phyloP scores from a whole-genome alignment of 2,888 invertebrate genomes.

The Apomyelois bistriatella region DNA sequence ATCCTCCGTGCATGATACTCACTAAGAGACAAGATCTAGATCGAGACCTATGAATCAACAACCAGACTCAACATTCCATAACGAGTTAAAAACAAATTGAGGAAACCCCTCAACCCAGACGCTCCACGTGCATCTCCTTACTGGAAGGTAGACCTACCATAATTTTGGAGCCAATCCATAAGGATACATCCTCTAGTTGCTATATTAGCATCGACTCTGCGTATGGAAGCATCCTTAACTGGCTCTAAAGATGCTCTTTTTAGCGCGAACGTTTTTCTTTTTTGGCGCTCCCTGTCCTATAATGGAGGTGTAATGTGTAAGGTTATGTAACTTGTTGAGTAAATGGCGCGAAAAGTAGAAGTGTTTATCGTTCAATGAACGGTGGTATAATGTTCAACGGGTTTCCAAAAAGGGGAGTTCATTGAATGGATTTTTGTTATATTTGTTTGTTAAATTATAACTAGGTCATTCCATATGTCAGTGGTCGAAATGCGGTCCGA shows the following conservation, averaged over 20 bases:
- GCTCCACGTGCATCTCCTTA: conserved; percentile 67
- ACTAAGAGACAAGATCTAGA: background rate
- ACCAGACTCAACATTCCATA: conserved; percentile 9
- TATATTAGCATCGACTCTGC: conserved; percentile 30
- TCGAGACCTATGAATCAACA: conserved; percentile 3
- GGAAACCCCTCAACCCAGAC: conserved; percentile 40
- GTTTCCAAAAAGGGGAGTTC: no score
- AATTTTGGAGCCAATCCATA: conserved; percentile 71
- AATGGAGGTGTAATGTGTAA: conserved; percentile 38
- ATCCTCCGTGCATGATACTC: no score
- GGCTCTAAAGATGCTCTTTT: conserved; percentile 58
- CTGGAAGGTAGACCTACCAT: conserved; percentile 44
- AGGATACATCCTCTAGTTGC: conserved; percentile 15
- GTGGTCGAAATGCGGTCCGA: no score
- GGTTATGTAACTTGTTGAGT: background rate
- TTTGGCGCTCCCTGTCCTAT: conserved; percentile 46
- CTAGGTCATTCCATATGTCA: no score
- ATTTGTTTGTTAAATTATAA: background rate
- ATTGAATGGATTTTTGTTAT: background rate
- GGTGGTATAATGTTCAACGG: background rate
- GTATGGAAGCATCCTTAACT: conserved; percentile 54
- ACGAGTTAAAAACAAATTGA: conserved; percentile 32
- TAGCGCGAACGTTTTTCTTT: conserved; percentile 46
- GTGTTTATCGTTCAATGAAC: background rate
- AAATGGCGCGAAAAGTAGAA: background rate